Evolutionary conservation across 2,797 vertebrate species (phyloP).

Genomic region (Peromyscus eremicus): DNA sequence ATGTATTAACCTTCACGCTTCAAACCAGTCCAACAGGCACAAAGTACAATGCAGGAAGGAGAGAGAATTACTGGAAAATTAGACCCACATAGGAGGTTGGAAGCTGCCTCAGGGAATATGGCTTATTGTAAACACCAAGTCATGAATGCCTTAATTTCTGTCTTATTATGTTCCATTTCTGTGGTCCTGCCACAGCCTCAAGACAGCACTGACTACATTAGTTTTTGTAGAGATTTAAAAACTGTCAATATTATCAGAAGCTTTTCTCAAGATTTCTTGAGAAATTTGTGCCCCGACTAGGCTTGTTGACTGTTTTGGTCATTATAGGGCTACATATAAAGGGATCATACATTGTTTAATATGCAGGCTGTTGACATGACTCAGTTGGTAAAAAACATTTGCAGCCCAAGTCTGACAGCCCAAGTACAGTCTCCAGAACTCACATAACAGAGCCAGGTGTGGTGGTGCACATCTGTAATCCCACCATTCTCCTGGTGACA

Average conservation of each 20-base stretch:
- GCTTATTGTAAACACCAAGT: conserved; percentile 51
- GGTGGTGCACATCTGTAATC: not conserved
- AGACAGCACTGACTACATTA: not conserved
- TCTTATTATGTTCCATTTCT: not conserved
- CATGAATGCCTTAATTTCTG: not conserved
- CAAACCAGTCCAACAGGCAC: conserved; percentile 72
- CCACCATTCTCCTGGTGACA: not conserved
- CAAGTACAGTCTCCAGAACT: not conserved
- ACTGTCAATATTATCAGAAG: not conserved
- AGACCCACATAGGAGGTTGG: conserved; percentile 67
- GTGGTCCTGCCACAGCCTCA: not conserved
- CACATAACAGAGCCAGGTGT: not conserved
- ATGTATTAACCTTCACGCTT: conserved; percentile 69
- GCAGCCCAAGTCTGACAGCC: not conserved
- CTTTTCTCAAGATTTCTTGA: not conserved
- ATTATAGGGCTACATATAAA: not conserved
- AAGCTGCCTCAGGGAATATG: conserved; percentile 68
- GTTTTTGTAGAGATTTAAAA: not conserved
- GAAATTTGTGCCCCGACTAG: not conserved
- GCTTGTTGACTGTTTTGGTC: not conserved
- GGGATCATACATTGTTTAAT: not conserved
- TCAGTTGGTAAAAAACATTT: not conserved
- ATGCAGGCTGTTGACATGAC: too few species aligned
- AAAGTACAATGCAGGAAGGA: conserved; percentile 65
- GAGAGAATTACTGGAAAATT: conserved; percentile 78